A percentile compares a stretch with the other conserved stretches of the same genome.
Conservation (phyloP, 2,888 invertebrate genomes). For the Scotopteryx bipunctaria region DNA sequence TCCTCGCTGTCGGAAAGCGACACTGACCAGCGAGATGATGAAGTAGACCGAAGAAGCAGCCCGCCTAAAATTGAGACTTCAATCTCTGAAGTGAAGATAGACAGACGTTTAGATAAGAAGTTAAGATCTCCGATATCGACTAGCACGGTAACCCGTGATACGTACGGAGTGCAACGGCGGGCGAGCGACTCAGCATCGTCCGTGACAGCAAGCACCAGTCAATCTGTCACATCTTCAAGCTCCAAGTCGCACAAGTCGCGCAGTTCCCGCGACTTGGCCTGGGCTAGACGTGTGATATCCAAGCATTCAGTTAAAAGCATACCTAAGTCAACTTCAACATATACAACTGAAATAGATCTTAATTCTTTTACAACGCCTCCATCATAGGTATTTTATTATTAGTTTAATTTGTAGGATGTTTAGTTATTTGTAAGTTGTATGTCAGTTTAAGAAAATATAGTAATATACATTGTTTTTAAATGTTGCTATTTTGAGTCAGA, state of each 20-base stretch:
- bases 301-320: constrained; percentile 41
- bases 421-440: constrained; percentile 64
- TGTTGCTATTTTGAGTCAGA: background rate
- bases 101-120: constrained; percentile 36
- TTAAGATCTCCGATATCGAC: constrained; percentile 46
- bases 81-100: constrained; percentile 61
- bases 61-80: constrained; percentile 68
- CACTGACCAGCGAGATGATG: no score
- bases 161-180: constrained; percentile 44
- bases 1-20: constrained; percentile 16
- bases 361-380: constrained; percentile 57
- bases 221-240: constrained; percentile 51
- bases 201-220: constrained; percentile 46
- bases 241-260: constrained; percentile 54
- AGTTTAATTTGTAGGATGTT: constrained; percentile 53
- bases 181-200: constrained; percentile 55
- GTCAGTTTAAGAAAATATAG: constrained; percentile 62
- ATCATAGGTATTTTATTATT: constrained; percentile 46
- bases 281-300: constrained; percentile 62
- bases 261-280: constrained; percentile 58
- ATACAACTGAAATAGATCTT: constrained; percentile 53
- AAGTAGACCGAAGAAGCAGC: constrained; percentile 44
- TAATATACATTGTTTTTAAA: constrained; percentile 6
- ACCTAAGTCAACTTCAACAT: constrained; percentile 39
- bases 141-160: constrained; percentile 52